phyloP scores from a whole-genome alignment of 2,113 vertebrate species.

The Gymnocephalus cernua region DNA sequence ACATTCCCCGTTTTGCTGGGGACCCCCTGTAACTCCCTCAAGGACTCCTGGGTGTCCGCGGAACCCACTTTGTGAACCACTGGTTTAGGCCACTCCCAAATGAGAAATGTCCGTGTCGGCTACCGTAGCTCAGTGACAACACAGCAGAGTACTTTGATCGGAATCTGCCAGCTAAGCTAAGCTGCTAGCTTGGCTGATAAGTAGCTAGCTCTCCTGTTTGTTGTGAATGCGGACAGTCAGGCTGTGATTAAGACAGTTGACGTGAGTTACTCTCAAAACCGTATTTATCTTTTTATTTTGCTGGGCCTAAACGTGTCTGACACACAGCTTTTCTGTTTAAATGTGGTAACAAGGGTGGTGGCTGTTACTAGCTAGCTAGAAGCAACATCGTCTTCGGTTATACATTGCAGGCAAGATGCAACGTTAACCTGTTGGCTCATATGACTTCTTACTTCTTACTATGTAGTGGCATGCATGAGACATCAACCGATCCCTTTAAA shows the following conservation, averaged over 20 bases:
- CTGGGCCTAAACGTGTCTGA: accelerated
- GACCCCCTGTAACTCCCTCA: too few relatives aligned
- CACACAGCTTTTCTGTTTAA: not conserved
- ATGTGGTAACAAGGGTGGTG: slow-evolving; percentile 52
- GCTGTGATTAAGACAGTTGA: slow-evolving; percentile 33
- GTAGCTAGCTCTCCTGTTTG: slow-evolving; percentile 21
- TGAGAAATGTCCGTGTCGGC: slow-evolving; percentile 48
- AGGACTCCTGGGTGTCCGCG: too few relatives aligned
- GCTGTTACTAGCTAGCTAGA: slow-evolving; percentile 34
- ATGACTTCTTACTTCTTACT: too few relatives aligned
- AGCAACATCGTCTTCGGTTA: slow-evolving; percentile 40
- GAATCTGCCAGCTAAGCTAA: slow-evolving; percentile 57
- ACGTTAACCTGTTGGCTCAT: not conserved
- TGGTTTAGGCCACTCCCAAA: not conserved
- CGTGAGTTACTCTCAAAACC: slow-evolving; percentile 48
- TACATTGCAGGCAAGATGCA: not conserved
- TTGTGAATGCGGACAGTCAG: slow-evolving; percentile 33
- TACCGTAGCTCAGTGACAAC: slow-evolving; percentile 80
- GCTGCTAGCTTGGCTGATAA: slow-evolving; percentile 54
- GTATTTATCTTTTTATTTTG: accelerated
- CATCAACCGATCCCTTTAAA: not conserved
- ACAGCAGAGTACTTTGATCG: slow-evolving; percentile 71
- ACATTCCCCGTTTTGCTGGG: too few relatives aligned
- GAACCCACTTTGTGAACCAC: too few relatives aligned
- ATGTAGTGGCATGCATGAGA: not conserved